These are phyloP conservation scores for Charaxes varanes DNA, from an alignment of 1,140 invertebrate species.

Conservation along the genomic window DNA sequence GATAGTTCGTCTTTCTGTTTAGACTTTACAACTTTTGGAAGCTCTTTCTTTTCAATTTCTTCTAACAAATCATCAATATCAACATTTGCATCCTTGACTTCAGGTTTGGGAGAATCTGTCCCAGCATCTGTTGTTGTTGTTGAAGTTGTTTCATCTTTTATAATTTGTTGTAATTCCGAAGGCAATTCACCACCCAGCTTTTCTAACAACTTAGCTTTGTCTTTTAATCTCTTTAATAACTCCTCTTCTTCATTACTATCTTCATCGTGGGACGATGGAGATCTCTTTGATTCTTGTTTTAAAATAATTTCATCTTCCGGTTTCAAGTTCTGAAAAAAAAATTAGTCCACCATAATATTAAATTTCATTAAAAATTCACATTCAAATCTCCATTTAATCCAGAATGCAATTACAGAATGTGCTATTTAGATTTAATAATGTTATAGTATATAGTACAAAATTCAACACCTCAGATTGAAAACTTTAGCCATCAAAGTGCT, in stretches of 20 bases:
- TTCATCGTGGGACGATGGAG: constrained; percentile 28
- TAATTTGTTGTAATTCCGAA: constrained; percentile 49
- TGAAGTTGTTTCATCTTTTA: constrained; percentile 39
- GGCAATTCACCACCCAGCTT: constrained; percentile 61
- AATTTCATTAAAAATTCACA: too few species aligned
- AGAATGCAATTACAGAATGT: too few species aligned
- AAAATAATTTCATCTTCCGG: not conserved
- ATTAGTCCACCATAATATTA: too few species aligned
- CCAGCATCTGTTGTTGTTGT: too few species aligned
- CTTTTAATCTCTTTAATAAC: constrained; percentile 48
- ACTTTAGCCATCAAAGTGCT: constrained; percentile 34
- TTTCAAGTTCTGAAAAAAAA: too few species aligned
- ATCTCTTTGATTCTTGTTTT: constrained; percentile 21
- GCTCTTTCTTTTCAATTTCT: constrained; percentile 63
- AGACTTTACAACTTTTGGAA: constrained; percentile 42
- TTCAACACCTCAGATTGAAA: constrained; percentile 30
- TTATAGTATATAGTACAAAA: not conserved
- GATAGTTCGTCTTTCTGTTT: constrained; percentile 29
- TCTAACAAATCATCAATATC: constrained; percentile 60
- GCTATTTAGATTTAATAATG: too few species aligned
- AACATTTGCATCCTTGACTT: constrained; percentile 23
- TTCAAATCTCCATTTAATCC: too few species aligned
- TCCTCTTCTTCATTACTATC: constrained; percentile 51
- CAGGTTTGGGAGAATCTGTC: constrained; percentile 32
- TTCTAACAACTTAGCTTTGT: constrained; percentile 58